phyloP scores from a whole-genome alignment of 2,888 invertebrate species.

The Proisotoma minuta region DNA sequence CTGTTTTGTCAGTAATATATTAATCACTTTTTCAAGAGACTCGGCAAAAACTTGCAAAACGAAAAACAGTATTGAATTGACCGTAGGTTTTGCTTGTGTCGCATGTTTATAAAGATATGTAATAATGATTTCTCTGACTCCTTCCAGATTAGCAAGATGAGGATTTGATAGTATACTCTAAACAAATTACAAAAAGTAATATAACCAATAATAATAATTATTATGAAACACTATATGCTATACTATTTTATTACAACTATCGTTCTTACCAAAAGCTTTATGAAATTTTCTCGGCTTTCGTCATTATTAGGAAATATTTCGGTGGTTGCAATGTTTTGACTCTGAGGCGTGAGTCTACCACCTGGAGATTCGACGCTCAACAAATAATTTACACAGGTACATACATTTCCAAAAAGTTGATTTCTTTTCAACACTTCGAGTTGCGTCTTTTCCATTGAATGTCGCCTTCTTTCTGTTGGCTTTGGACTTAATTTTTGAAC shows the following conservation, averaged over 20 bases:
- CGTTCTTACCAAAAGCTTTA: slow-evolving; percentile 28
- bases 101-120: slow-evolving; percentile 34
- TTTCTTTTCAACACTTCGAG: not conserved
- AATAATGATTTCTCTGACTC: slow-evolving; percentile 35
- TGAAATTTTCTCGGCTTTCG: slow-evolving; percentile 31
- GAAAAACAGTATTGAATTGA: slow-evolving; percentile 24
- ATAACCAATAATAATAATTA: not conserved
- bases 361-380: slow-evolving; percentile 26
- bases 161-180: slow-evolving; percentile 43
- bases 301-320: slow-evolving; percentile 20
- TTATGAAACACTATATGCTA: not conserved
- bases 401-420: slow-evolving; percentile 39
- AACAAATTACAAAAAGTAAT: not conserved
- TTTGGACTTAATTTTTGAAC: not conserved
- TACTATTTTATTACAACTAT: too few relatives aligned
- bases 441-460: too few relatives aligned
- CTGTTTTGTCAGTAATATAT: slow-evolving; percentile 35
- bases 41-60: slow-evolving; percentile 39
- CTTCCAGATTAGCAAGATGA: slow-evolving; percentile 28
- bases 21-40: slow-evolving; percentile 36
- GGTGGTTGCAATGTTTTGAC: slow-evolving; percentile 7
- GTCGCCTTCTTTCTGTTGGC: not conserved
- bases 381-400: slow-evolving; percentile 36
- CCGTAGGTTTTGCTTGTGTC: slow-evolving; percentile 22
- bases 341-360: slow-evolving; percentile 22